Percentiles rank a stretch among this genome's conserved stretches.
Evolutionary conservation across 2,113 vertebrate species (phyloP).

Genomic region (Zosterops hypoxanthus): DNA sequence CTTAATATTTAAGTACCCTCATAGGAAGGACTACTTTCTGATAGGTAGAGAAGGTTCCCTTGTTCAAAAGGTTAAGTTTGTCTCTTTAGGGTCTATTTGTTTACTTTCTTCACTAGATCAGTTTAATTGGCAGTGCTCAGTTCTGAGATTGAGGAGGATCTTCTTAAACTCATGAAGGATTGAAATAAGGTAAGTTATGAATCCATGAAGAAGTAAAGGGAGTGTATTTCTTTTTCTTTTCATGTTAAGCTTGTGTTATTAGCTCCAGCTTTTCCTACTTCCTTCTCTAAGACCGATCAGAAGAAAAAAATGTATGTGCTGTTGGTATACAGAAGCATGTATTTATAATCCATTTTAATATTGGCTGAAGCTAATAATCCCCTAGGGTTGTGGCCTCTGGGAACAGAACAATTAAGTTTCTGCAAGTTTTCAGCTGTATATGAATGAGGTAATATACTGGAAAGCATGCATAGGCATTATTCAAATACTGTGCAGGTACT

Average conservation of each 20-base stretch:
- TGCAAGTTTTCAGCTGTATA: conserved; percentile 5
- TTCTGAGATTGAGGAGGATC: neutral
- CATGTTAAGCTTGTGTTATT: neutral
- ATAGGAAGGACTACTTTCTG: neutral
- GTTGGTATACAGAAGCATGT: neutral
- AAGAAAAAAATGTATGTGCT: neutral
- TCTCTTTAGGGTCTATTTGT: neutral
- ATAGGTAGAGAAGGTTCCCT: neutral
- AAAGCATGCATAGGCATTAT: neutral
- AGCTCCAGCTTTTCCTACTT: neutral
- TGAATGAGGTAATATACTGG: neutral
- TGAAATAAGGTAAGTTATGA: neutral
- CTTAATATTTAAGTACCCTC: neutral
- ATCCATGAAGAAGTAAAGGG: neutral
- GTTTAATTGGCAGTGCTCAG: neutral
- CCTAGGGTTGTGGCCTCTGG: neutral
- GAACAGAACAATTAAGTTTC: conserved; percentile 12
- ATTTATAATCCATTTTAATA: conserved; percentile 35
- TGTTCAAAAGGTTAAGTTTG: neutral
- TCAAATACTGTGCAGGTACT: neutral
- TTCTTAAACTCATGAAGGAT: neutral
- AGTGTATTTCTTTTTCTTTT: neutral
- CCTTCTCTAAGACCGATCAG: neutral
- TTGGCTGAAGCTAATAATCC: neutral
- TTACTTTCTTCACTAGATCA: neutral